Conservation (phyloP, 2,888 invertebrate species). For the Cyaniris semiargus region DNA sequence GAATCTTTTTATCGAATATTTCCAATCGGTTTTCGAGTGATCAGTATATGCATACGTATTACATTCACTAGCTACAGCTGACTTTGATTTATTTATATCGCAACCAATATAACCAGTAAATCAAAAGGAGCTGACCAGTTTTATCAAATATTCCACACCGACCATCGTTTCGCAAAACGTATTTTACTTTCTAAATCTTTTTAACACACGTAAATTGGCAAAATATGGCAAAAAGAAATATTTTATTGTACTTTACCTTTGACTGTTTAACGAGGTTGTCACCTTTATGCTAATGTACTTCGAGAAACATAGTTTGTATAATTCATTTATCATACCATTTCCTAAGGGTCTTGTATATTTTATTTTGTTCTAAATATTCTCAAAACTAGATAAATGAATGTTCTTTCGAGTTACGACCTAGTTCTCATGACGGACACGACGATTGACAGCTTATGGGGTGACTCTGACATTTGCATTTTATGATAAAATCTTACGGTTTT, state of each 20-base stretch:
- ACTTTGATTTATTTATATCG: slow-evolving; percentile 53
- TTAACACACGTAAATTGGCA: slow-evolving; percentile 65
- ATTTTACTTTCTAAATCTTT: slow-evolving; percentile 40
- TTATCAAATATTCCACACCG: slow-evolving; percentile 27
- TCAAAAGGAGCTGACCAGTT: slow-evolving; percentile 5
- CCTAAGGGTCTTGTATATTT: background rate
- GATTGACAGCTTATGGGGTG: slow-evolving; percentile 45
- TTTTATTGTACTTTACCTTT: slow-evolving; percentile 62
- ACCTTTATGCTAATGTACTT: slow-evolving; percentile 42
- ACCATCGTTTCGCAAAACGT: slow-evolving; percentile 25
- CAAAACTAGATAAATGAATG: slow-evolving; percentile 55
- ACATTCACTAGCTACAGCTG: slow-evolving; percentile 46
- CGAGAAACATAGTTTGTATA: slow-evolving; percentile 31
- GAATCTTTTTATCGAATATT: slow-evolving; percentile 35
- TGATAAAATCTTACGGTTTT: background rate
- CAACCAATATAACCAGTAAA: slow-evolving; percentile 39
- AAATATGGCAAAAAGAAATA: slow-evolving; percentile 75
- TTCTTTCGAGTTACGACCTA: slow-evolving; percentile 70
- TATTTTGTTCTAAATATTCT: slow-evolving; percentile 47
- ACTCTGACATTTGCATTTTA: slow-evolving; percentile 40
- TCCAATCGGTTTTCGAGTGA: slow-evolving; percentile 40
- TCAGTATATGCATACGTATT: slow-evolving; percentile 47
- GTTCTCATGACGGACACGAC: slow-evolving; percentile 62
- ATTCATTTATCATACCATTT: background rate
- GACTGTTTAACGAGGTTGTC: slow-evolving; percentile 57